Evolutionary conservation across 2,113 vertebrate species (phyloP).

Genomic region (Hippocampus comes): DNA sequence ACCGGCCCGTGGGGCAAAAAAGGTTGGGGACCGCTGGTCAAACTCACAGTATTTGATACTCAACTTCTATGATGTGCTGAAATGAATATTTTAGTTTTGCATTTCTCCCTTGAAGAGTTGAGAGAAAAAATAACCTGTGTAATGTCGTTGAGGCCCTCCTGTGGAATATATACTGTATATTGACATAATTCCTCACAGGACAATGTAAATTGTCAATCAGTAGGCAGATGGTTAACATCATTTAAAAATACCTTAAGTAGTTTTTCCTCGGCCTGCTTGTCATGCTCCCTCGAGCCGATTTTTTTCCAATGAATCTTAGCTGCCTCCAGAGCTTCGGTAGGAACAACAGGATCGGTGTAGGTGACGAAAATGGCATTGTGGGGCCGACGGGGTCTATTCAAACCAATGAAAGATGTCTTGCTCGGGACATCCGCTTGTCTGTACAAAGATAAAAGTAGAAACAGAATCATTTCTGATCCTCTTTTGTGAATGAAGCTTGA

Average conservation of each 20-base stretch:
- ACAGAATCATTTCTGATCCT: not conserved
- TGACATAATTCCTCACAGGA: not conserved
- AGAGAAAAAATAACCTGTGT: too few relatives aligned
- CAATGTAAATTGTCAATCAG: too few relatives aligned
- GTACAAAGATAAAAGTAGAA: conserved; percentile 54
- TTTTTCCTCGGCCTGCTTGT: conserved; percentile 76
- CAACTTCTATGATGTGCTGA: too few relatives aligned
- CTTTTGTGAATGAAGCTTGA: not conserved
- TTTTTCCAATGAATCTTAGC: conserved; percentile 81
- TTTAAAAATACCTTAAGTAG: conserved; percentile 70
- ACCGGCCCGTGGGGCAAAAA: too few relatives aligned
- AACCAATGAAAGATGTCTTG: conserved; percentile 82
- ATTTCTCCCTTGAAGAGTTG: too few relatives aligned
- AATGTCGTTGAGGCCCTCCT: too few relatives aligned
- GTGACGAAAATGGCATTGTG: conserved; percentile 93
- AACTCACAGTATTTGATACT: too few relatives aligned
- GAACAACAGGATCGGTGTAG: conserved; percentile 78
- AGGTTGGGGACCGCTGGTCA: too few relatives aligned
- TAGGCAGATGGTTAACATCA: too few relatives aligned
- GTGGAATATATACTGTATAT: too few relatives aligned
- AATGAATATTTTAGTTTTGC: too few relatives aligned
- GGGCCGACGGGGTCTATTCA: conserved; percentile 84
- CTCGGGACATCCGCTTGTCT: conserved; percentile 67
- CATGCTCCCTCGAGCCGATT: conserved; percentile 74
- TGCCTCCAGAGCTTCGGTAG: conserved; percentile 77